A percentile compares a stretch with the other conserved stretches of the same genome.
Evolutionary conservation across 2,888 invertebrate species (phyloP).

Genomic region (Ypsolopha sequella): DNA sequence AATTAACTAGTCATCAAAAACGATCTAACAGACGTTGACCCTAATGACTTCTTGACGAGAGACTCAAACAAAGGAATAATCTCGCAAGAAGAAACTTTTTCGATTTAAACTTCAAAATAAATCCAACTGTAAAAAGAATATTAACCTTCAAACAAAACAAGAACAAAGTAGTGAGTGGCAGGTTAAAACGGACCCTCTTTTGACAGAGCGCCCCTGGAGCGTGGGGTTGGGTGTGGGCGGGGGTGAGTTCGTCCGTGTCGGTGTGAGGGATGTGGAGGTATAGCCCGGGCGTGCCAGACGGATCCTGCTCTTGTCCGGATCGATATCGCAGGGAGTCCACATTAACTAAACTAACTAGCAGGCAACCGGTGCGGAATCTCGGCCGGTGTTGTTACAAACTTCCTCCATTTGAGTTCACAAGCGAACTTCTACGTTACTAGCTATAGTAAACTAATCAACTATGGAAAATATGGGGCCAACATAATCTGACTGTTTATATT

Average conservation of each 20-base stretch:
- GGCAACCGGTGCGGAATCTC: conserved; percentile 54
- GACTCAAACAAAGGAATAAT: background rate
- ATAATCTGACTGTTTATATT: no score
- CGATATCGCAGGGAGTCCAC: conserved; percentile 60
- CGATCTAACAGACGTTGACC: background rate
- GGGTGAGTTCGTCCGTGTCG: conserved; percentile 11
- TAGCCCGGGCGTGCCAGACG: conserved; percentile 54
- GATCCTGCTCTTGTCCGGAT: conserved; percentile 59
- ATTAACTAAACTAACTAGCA: conserved; percentile 45
- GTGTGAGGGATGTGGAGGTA: conserved; percentile 21
- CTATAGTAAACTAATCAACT: no score
- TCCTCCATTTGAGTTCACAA: conserved; percentile 50
- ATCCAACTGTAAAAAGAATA: conserved; percentile 38
- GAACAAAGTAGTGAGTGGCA: conserved; percentile 59
- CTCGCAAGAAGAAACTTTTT: background rate
- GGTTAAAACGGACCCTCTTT: conserved; percentile 50
- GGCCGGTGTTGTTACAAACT: conserved; percentile 62
- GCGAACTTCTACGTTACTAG: background rate
- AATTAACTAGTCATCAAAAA: background rate
- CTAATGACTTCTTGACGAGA: background rate
- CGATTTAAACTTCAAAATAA: conserved; percentile 11
- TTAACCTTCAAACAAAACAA: conserved; percentile 70
- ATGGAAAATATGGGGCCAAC: no score
- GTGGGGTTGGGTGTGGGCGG: conserved; percentile 14
- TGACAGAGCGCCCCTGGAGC: conserved; percentile 16